Base-by-base conservation (phyloP, 2,113 vertebrate species). In the Rhinichthys klamathensis region DNA sequence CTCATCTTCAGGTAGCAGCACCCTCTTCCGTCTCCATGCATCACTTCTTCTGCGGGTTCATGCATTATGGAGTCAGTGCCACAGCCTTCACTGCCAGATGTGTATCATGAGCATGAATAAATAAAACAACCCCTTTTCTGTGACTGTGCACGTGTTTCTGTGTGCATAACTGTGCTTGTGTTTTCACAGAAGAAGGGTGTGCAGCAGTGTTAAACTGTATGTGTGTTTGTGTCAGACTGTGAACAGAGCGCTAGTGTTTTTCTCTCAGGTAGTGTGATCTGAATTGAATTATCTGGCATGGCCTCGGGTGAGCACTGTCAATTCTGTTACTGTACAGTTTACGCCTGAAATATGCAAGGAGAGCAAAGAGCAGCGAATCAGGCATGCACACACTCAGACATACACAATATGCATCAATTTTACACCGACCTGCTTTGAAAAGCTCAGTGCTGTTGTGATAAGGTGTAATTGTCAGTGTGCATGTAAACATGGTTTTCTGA, bases 41-140 rank as follows among this genome's bases (percentile, higher is more conserved):
- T 89, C 88, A 86, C 85, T 93, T 91, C 77, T 87, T 61, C 69
- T 32, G 18, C 18, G n/a, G 51, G 51, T 67, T 90, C 87, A 92
- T 91, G 81, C 81, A 85, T 91, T 85, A 90, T 91, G 75, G 75
- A 90, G 85, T 27, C 78, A 44, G n/a, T 65, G 38, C 78, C 38
- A 80, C 15, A 63, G 23, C 6, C 4, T 35, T 83, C 51, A 77
- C 35, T 32, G n/a, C 35, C 23, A 27, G 65, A 79, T 69, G 30
- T 80, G 65, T 49, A 85, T 74, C 60, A 84, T 84, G 58, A 67
- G 60, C 30, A 84, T 84, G 27, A 77, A 84, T 77, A 84, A 78
- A 56, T 84, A 58, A 72, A 60, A 63, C 25, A 73, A 32, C 51
- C 58, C 27, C 18, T 61, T 16, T 80, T 35, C 18, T 58, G 75